Conservation (phyloP, 2,113 vertebrate species). For the Trogon melanurus region DNA sequence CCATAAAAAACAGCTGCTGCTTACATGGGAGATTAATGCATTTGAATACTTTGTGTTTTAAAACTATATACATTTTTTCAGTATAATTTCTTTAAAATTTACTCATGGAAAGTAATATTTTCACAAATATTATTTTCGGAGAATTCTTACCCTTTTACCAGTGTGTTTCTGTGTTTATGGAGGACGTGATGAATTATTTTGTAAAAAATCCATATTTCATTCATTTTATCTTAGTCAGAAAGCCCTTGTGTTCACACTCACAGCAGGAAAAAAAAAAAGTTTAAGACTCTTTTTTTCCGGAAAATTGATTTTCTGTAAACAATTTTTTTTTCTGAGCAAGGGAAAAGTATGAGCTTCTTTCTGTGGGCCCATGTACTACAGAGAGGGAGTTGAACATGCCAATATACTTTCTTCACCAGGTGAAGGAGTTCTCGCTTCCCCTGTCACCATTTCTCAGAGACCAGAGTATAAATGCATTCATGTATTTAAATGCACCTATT, state of each 20-base stretch:
- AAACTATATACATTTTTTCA: not conserved
- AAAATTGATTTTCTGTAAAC: not conserved
- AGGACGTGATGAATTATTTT: not conserved
- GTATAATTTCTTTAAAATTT: not conserved
- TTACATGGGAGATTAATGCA: not conserved
- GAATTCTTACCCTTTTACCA: not conserved
- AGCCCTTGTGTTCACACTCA: not conserved
- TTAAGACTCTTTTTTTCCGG: not conserved
- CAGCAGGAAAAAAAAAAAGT: no score
- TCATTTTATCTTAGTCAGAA: not conserved
- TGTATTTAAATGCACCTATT: not conserved
- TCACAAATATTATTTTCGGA: not conserved
- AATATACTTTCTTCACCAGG: not conserved
- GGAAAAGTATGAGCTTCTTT: not conserved
- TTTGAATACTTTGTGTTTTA: not conserved
- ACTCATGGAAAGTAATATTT: not conserved
- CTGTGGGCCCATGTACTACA: not conserved
- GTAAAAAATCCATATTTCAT: not conserved
- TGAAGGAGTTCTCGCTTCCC: not conserved
- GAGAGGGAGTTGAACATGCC: not conserved
- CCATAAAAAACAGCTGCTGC: not conserved
- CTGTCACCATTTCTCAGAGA: not conserved
- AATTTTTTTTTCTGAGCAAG: not conserved
- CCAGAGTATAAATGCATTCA: not conserved
- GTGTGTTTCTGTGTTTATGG: not conserved